Evolutionary conservation across 2,113 vertebrate species (phyloP).

Genomic region (Serinus canaria): DNA sequence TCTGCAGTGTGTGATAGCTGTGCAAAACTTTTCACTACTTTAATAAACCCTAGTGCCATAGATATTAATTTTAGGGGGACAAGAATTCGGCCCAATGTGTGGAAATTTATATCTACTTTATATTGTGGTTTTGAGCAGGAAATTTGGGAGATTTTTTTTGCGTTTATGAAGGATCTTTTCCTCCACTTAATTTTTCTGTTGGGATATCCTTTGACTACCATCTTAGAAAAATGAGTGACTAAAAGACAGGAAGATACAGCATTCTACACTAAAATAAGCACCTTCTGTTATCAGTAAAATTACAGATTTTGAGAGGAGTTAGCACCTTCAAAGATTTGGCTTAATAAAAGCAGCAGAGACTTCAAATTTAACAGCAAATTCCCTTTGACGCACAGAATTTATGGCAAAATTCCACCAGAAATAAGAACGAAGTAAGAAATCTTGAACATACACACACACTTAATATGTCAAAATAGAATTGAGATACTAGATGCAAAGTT

Average conservation of each 20-base stretch:
- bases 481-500: not conserved
- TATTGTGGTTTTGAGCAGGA: not conserved
- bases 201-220: not conserved
- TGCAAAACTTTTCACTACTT: not conserved
- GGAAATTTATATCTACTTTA: not conserved
- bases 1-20: not conserved
- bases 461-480: not conserved
- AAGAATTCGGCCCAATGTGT: not conserved
- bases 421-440: not conserved
- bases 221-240: not conserved
- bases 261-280: not conserved
- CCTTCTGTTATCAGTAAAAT: not conserved
- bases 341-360: not conserved
- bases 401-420: not conserved
- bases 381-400: not conserved
- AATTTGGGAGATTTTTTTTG: not conserved
- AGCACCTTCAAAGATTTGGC: not conserved
- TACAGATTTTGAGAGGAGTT: not conserved
- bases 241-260: not conserved
- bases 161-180: not conserved
- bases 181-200: not conserved
- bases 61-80: not conserved
- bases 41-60: not conserved
- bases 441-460: not conserved
- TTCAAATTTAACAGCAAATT: not conserved